Evolutionary conservation across 1,140 invertebrate species (phyloP).

Genomic region (Drosophila triauraria): DNA sequence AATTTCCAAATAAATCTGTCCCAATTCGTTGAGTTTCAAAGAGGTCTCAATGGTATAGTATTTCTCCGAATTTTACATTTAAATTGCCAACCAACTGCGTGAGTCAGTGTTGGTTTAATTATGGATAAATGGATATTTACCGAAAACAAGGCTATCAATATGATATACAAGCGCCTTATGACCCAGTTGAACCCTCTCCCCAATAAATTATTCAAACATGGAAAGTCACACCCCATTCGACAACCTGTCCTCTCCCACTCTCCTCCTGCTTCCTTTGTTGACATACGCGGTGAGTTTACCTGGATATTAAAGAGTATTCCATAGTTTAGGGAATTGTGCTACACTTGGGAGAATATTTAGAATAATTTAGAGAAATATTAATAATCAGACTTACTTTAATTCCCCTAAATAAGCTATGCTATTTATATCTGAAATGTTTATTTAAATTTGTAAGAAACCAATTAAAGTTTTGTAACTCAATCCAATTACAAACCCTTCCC

Average conservation of each 20-base stretch:
- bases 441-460: too few species aligned
- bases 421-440: too few species aligned
- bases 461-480: too few species aligned
- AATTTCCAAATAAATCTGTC: slow-evolving; percentile 12
- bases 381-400: background rate
- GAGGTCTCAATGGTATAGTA: background rate
- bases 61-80: slow-evolving; percentile 2
- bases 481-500: background rate
- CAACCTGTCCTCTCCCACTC: background rate
- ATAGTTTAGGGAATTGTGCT: background rate
- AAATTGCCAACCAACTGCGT: background rate
- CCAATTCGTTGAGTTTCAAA: background rate
- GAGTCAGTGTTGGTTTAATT: slow-evolving; percentile 17
- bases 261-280: background rate
- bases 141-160: slow-evolving; percentile 52
- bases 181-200: slow-evolving; percentile 1
- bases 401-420: too few species aligned
- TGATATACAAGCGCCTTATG: slow-evolving; percentile 1
- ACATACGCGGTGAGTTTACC: background rate
- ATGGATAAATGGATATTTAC: slow-evolving; percentile 23
- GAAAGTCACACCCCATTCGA: background rate
- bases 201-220: slow-evolving; percentile 19
- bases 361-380: background rate
- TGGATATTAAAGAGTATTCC: background rate
- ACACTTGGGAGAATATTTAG: background rate